Base-by-base conservation (phyloP, 2,888 invertebrate species). In the Archaeoteleia sp. region DNA sequence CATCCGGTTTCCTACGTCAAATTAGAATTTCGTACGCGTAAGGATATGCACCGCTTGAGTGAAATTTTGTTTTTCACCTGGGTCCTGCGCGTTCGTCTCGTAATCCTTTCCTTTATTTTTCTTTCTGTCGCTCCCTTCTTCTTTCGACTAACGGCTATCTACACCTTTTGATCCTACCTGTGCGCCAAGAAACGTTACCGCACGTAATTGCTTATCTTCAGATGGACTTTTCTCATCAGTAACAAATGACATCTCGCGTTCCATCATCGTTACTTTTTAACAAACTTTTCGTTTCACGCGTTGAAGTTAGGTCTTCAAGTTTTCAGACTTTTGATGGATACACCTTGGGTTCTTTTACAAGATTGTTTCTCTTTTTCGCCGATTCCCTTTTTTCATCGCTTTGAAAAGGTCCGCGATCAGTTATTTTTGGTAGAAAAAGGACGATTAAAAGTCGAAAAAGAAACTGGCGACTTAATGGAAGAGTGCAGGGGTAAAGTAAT, bases 11-110 rank as follows among this genome's bases (percentile, higher is more conserved):
- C 73, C 57, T 76, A 77, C 79, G 75, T 75, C 78, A 78, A 82
- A 84, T 83, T 83, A 84, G 79, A 81, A 82, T 82, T 82, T 80
- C 67, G 77, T 80, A 75, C 79, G 75, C 67, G 77, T 80, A 75
- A 80, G 75, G 74, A 75, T 79, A 67, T 67, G 67, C 60, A 61
- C 51, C 46, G 76, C 74, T 73, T 74, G 76, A 57, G 69, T 57
- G 68, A 76, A 80, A 80, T 75, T 79, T 78, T 75, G 68, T 73
- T 79, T 83, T 82, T 78, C 81, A 82, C 43, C 48, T 25, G 25
- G 23, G 14, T n/a, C 7, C 27, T 27, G 13, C 25, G n/a, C 17
- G 13, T 12, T 34, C 20, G n/a, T 10, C 14, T 49, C 9, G 2
- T 43, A 60, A 54, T 37, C 43, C 60, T 37, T 54, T 43, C 40